Percentiles rank a stretch among this genome's conserved stretches.
Evolutionary conservation across 1,140 invertebrate genomes (phyloP).

Genomic region (Drosophila asahinai): DNA sequence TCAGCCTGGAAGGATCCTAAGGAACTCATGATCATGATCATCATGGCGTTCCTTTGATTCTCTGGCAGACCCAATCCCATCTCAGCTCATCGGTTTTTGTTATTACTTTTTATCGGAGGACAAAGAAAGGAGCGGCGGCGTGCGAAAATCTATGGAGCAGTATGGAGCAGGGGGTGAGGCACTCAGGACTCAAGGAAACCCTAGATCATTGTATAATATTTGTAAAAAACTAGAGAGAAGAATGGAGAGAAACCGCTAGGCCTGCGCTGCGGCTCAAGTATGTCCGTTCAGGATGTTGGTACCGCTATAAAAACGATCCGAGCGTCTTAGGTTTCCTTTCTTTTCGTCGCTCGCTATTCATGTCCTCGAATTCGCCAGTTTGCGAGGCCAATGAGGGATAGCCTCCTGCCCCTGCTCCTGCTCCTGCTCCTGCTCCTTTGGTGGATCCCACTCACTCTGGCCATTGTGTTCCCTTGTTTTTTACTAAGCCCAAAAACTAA

Average conservation of each 20-base stretch:
- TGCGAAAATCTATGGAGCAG: constrained; percentile 26
- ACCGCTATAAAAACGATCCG: constrained; percentile 77
- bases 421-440: constrained; percentile 12
- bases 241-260: constrained; percentile 70
- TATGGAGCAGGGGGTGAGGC: no score
- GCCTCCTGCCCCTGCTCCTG: background rate
- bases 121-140: constrained; percentile 34
- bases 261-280: constrained; percentile 72
- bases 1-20: no score
- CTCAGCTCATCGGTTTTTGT: constrained; percentile 31
- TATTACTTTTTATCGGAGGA: constrained; percentile 7
- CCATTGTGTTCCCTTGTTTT: constrained; percentile 16
- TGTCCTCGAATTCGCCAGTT: background rate
- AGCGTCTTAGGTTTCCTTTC: constrained; percentile 77
- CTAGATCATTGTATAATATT: constrained; percentile 68
- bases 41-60: constrained; percentile 14
- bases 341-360: constrained; percentile 12
- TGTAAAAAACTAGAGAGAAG: constrained; percentile 52
- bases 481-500: constrained; percentile 20
- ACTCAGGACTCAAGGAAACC: constrained; percentile 32
- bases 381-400: constrained; percentile 49
- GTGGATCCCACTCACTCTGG: constrained; percentile 46
- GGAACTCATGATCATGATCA: background rate
- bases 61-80: constrained; percentile 12
- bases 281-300: constrained; percentile 78